phyloP scores from a whole-genome alignment of 2,888 invertebrate species.

The Chironomus tentans region DNA sequence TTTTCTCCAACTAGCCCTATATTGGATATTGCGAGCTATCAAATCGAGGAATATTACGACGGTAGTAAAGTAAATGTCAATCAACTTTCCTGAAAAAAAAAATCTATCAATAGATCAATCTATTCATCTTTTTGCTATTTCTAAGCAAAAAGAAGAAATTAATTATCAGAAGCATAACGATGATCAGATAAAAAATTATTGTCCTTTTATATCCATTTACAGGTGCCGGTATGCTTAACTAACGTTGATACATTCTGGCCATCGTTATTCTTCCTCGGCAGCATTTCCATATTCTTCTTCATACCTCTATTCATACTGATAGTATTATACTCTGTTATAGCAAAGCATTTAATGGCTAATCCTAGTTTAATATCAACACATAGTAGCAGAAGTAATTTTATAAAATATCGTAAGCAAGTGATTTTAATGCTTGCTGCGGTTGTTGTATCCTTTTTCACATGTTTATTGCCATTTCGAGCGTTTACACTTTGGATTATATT shows the following conservation, averaged over 20 bases:
- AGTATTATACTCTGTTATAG: slow-evolving; percentile 75
- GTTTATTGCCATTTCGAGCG: slow-evolving; percentile 80
- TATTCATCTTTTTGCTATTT: background rate
- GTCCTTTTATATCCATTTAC: slow-evolving; percentile 28
- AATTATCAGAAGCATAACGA: background rate
- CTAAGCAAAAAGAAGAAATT: background rate
- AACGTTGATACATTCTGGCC: slow-evolving; percentile 69
- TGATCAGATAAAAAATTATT: background rate
- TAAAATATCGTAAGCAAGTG: slow-evolving; percentile 69
- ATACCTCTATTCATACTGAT: slow-evolving; percentile 72
- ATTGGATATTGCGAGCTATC: slow-evolving; percentile 68
- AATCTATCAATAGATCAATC: background rate
- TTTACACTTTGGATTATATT: slow-evolving; percentile 80
- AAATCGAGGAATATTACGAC: slow-evolving; percentile 61
- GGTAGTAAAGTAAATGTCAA: slow-evolving; percentile 44
- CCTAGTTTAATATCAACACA: slow-evolving; percentile 58
- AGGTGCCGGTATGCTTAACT: slow-evolving; percentile 70
- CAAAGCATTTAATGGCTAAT: slow-evolving; percentile 73
- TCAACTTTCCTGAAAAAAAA: background rate
- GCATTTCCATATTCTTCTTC: slow-evolving; percentile 75
- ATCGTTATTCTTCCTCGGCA: slow-evolving; percentile 68
- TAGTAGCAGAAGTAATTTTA: slow-evolving; percentile 47
- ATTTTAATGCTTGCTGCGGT: slow-evolving; percentile 85
- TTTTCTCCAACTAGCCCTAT: slow-evolving; percentile 57
- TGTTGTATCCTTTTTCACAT: slow-evolving; percentile 82